Evolutionary conservation across 2,113 vertebrate genomes (phyloP), one percentile per base, ranked within the genome.

Genomic region (Ophthalmolycus amberensis): DNA sequence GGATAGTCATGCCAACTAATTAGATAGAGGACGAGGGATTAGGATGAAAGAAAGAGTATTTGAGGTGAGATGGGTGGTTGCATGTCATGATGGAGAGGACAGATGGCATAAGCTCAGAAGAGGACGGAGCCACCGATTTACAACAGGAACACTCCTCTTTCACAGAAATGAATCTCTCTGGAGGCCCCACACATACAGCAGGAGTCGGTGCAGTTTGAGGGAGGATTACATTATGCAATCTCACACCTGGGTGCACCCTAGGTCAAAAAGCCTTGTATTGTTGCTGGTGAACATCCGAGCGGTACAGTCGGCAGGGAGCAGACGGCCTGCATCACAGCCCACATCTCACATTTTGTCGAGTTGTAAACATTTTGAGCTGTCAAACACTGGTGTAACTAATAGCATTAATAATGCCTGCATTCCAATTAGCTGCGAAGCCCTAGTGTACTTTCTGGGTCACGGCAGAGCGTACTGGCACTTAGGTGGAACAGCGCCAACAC

Each of bases 151-250:
- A 48, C 54, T 68, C 42, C 12, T 40, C 46, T 75, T 59, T 75
- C 27, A 70, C 64, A 65, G 77, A 84, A 76, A 76, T 50, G 6
- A 58, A 32, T 79, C 54, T 73, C 14, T 75, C 32, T 71, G 20
- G 14, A 71, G 62, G 75, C 64, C 38, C 22, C 4, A 10, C 38
- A 27, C 46, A 42, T n/a, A 27, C 27, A 58, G 54, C 15, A n/a
- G 25, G 48, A 18, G 8, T 16, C n/a, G 38, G 11, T 42, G 40
- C 71, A 18, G 16, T 73, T 62, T 69, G 54, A 77, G 22, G 59
- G 38, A 78, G 67, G 77, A 75, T 86, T 80, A 76, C 71, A 72
- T 87, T 69, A 82, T 69, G 63, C 71, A 88, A 84, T 72, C 62
- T 83, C 80, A 68, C 82, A 83, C 77, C 67, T 67, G 71, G 80